Evolutionary conservation across 2,113 vertebrate species (phyloP).

Genomic region (Leptobrachium ailaonicum): DNA sequence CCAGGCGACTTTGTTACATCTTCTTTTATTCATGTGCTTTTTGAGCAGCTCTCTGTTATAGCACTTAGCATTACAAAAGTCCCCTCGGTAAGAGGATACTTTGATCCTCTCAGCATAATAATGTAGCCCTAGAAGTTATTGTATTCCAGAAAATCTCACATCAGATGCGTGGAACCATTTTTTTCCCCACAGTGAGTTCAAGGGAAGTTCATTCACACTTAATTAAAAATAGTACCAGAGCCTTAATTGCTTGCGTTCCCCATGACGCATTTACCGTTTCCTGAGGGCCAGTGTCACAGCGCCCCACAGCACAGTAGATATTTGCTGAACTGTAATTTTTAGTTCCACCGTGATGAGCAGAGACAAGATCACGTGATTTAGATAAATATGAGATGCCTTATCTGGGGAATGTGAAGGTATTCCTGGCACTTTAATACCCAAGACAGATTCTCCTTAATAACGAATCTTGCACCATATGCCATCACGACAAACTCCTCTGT

Average conservation of each 20-base stretch:
- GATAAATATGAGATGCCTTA: not conserved
- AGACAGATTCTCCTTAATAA: too few species aligned
- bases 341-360: not conserved
- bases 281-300: not conserved
- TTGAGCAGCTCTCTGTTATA: not conserved
- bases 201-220: constrained; percentile 23
- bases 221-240: constrained; percentile 8
- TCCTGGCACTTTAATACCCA: too few species aligned
- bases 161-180: not conserved
- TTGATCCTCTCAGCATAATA: not conserved
- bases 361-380: not conserved
- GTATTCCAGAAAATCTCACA: not conserved
- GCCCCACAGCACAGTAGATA: not conserved
- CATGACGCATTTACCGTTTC: constrained; percentile 1
- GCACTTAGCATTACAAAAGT: constrained; percentile 5
- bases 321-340: not conserved
- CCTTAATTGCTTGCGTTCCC: constrained; percentile 15
- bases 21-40: constrained; percentile 7
- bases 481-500: too few species aligned
- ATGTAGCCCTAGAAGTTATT: not conserved
- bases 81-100: not conserved
- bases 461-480: too few species aligned
- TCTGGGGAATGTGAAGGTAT: too few species aligned
- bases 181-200: not conserved
- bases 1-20: not conserved